These are phyloP conservation scores for Nemurella pictetii DNA, from an alignment of 2,888 invertebrate species.

Conservation along the genomic window DNA sequence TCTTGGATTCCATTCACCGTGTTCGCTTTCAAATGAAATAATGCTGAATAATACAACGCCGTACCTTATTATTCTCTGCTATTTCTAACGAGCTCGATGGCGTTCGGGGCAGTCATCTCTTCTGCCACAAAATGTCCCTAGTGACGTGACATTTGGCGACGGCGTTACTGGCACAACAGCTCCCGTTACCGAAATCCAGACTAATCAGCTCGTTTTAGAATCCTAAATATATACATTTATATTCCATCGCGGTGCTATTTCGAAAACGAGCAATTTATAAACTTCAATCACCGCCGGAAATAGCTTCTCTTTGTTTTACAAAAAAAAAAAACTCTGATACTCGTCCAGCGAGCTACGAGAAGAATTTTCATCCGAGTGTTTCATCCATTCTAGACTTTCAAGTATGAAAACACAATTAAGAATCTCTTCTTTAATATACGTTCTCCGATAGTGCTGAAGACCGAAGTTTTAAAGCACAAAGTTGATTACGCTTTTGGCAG, in stretches of 20 bases:
- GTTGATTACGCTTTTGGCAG: background rate
- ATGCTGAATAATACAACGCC: no score
- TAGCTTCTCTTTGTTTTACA: background rate
- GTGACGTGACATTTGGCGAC: background rate
- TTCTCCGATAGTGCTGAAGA: background rate
- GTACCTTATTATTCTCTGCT: no score
- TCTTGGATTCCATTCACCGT: no score
- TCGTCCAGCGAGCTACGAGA: background rate
- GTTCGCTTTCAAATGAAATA: no score
- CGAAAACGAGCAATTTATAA: background rate
- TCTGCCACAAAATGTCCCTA: background rate
- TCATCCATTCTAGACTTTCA: background rate
- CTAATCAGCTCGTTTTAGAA: background rate
- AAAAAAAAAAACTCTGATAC: background rate
- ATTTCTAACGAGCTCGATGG: no score
- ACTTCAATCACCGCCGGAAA: background rate
- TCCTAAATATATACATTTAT: background rate
- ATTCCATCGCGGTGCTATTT: background rate
- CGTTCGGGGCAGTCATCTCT: background rate
- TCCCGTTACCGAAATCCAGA: background rate
- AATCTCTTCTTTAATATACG: no score
- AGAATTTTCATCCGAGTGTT: no score
- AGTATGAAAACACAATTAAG: background rate
- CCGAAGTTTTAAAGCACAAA: background rate
- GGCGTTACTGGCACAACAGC: background rate